Conservation (phyloP, 2,113 vertebrate genomes). For the Talpa occidentalis region DNA sequence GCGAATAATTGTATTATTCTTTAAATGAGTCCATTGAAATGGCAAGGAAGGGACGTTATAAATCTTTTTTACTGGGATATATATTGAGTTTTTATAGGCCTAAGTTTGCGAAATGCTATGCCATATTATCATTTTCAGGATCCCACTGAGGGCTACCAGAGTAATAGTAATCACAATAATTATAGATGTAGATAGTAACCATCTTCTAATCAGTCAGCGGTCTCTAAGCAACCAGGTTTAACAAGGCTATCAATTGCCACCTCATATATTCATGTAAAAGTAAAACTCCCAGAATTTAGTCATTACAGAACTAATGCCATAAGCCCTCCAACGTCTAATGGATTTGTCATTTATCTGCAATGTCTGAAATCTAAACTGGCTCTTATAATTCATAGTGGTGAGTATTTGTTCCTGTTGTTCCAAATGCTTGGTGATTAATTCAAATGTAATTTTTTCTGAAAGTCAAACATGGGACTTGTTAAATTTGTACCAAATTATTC, state of each 20-base stretch:
- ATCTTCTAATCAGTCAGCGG: constrained; percentile 71
- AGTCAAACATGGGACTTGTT: constrained; percentile 10
- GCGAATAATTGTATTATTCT: constrained; percentile 76
- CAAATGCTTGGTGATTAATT: constrained; percentile 51
- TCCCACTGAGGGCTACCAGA: constrained; percentile 43
- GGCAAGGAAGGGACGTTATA: constrained; percentile 51
- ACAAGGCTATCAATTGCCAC: constrained; percentile 63
- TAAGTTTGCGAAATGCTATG: constrained; percentile 61
- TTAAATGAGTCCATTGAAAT: constrained; percentile 76
- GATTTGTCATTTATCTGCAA: constrained; percentile 3
- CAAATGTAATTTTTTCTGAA: constrained; percentile 27
- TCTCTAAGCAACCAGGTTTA: constrained; percentile 69
- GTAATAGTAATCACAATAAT: constrained; percentile 77
- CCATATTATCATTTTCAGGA: constrained; percentile 72
- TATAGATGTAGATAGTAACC: constrained; percentile 60
- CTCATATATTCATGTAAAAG: constrained; percentile 50
- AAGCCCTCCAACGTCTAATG: not conserved
- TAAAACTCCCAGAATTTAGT: constrained; percentile 59
- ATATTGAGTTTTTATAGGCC: constrained; percentile 75
- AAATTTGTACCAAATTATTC: constrained; percentile 11
- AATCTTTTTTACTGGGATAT: constrained; percentile 76
- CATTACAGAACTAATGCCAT: not conserved
- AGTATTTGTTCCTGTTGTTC: constrained; percentile 46
- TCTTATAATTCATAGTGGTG: not conserved
- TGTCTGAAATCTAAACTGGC: constrained; percentile 4